These are phyloP conservation scores for Invenusta paracnida DNA, from an alignment of 2,888 invertebrate species.

Conservation along the genomic window DNA sequence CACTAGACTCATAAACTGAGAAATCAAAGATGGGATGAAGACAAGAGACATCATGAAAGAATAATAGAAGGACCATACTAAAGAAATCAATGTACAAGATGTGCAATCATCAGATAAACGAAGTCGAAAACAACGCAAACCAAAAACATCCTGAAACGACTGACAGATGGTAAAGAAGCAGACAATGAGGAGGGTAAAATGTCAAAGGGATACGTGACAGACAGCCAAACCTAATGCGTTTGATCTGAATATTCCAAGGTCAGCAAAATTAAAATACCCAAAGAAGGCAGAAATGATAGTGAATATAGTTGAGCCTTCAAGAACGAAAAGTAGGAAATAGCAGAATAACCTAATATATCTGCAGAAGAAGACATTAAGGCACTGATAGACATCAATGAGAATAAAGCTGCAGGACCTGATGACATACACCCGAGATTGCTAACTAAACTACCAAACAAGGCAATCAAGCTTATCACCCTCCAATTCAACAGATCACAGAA, in stretches of 20 bases:
- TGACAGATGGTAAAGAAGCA: not conserved
- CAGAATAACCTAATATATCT: not conserved
- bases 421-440: not conserved
- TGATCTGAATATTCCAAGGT: not conserved
- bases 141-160: not conserved
- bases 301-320: not conserved
- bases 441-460: not conserved
- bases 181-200: not conserved
- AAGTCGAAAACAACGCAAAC: not conserved
- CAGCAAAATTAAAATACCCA: not conserved
- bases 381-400: not conserved
- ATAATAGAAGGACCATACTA: not conserved
- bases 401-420: not conserved
- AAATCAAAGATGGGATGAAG: too few species aligned
- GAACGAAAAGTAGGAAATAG: not conserved
- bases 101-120: not conserved
- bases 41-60: not conserved
- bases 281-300: not conserved
- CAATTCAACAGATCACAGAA: not conserved
- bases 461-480: not conserved
- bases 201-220: not conserved
- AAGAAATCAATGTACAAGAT: not conserved
- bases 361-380: not conserved
- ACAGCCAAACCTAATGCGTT: not conserved
- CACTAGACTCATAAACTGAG: not conserved